Percentiles rank a stretch among this genome's conserved stretches.
Evolutionary conservation across 1,140 invertebrate genomes (phyloP).

Genomic region (Eubasilissa regina): DNA sequence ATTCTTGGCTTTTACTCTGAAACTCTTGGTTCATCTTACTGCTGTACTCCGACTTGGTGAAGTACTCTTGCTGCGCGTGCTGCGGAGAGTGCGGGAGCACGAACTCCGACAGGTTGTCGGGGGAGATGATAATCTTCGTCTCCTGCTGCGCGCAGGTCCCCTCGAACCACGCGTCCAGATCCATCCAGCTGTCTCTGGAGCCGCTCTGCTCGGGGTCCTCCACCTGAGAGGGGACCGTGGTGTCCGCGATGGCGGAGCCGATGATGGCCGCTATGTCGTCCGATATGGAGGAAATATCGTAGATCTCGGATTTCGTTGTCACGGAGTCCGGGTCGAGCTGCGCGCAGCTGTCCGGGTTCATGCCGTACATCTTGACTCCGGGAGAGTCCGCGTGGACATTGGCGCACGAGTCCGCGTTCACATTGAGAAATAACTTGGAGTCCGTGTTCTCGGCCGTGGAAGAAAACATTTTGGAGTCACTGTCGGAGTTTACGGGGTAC

Average conservation of each 20-base stretch:
- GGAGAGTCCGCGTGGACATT: constrained; percentile 66
- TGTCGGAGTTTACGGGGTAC: constrained; percentile 71
- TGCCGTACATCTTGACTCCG: constrained; percentile 66
- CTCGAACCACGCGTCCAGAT: constrained; percentile 88
- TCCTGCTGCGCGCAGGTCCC: constrained; percentile 79
- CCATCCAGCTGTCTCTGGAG: constrained; percentile 85
- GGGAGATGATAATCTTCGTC: constrained; percentile 75
- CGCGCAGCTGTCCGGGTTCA: constrained; percentile 62
- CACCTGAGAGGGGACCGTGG: constrained; percentile 81
- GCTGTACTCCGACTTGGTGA: constrained; percentile 64
- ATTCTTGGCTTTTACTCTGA: constrained; percentile 67
- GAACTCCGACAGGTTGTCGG: constrained; percentile 79
- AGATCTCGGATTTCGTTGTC: constrained; percentile 71
- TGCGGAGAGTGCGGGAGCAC: constrained; percentile 78
- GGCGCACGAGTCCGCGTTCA: constrained; percentile 67
- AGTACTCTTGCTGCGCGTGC: constrained; percentile 67
- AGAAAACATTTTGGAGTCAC: constrained; percentile 74
- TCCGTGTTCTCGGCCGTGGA: constrained; percentile 73
- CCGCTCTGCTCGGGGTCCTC: constrained; percentile 78
- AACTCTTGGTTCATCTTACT: constrained; percentile 68
- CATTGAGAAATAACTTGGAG: constrained; percentile 67
- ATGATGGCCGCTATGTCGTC: constrained; percentile 92
- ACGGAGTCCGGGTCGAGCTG: constrained; percentile 68
- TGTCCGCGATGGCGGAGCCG: constrained; percentile 90
- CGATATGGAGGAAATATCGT: constrained; percentile 80